These are phyloP conservation scores for Ibycter americanus DNA, from an alignment of 2,797 vertebrate genomes.

Conservation along the genomic window DNA sequence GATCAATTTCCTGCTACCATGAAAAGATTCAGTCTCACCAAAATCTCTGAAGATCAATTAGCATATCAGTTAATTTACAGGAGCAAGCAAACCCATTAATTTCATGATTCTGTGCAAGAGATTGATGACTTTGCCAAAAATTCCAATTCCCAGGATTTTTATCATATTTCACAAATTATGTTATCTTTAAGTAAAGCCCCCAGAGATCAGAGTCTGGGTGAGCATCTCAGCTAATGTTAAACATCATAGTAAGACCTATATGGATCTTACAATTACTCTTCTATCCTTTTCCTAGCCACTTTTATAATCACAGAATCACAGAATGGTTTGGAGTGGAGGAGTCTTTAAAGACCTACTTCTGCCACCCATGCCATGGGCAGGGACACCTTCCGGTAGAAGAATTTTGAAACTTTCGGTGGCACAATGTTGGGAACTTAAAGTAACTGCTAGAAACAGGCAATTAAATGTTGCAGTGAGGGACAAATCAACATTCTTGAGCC, in stretches of 20 bases:
- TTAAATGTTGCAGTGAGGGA: background rate
- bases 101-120: background rate
- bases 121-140: background rate
- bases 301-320: too few species aligned
- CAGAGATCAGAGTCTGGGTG: background rate
- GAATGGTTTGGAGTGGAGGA: too few species aligned
- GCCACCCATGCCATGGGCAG: too few species aligned
- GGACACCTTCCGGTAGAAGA: too few species aligned
- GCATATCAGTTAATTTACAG: background rate
- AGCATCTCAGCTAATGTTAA: background rate
- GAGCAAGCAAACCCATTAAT: rapidly evolving
- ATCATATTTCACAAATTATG: background rate
- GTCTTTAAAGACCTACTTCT: too few species aligned
- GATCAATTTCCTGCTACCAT: background rate
- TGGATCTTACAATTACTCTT: background rate
- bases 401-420: background rate
- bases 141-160: background rate
- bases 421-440: background rate
- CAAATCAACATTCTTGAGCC: background rate
- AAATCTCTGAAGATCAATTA: background rate
- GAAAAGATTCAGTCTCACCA: background rate
- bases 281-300: background rate
- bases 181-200: background rate
- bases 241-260: too few species aligned
- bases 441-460: background rate